Evolutionary conservation across 23 tunicate genomes (phyloP).

Genomic region (Trididemnum miniatum): DNA sequence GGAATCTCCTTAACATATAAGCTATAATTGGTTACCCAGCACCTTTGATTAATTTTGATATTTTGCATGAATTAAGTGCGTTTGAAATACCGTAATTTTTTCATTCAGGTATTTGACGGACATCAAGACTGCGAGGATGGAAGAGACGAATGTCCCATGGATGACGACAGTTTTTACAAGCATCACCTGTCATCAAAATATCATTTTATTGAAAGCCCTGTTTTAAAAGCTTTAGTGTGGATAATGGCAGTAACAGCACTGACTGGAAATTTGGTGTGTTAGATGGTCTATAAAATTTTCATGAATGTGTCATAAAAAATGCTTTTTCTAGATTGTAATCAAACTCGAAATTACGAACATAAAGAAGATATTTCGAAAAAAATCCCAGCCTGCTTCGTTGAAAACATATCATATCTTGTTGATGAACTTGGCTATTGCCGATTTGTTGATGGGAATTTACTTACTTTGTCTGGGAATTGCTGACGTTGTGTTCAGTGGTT

Average conservation of each 20-base stretch:
- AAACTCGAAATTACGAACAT: background rate
- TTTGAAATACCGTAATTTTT: no score
- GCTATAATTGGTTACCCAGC: no score
- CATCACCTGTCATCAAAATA: constrained; percentile 58
- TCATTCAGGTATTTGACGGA: constrained; percentile 38
- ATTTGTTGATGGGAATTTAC: constrained; percentile 6
- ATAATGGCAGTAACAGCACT: constrained; percentile 55
- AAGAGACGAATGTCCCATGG: constrained; percentile 44
- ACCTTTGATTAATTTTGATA: no score
- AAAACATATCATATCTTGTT: background rate
- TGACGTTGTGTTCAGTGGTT: background rate
- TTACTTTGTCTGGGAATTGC: background rate
- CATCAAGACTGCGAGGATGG: constrained; percentile 33
- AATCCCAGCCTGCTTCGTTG: background rate
- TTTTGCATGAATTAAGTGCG: no score
- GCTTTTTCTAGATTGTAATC: background rate
- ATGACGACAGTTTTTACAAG: background rate
- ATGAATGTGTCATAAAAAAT: background rate
- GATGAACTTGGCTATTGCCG: background rate
- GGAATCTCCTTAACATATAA: no score
- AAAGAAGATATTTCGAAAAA: background rate
- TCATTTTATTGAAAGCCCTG: constrained; percentile 40
- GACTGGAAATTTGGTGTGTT: constrained; percentile 45
- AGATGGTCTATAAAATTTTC: background rate
- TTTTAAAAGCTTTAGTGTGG: constrained; percentile 50